A percentile compares a stretch with the other conserved stretches of the same genome.
Conservation (phyloP, 2,797 vertebrate genomes). For the Spheniscus humboldti region DNA sequence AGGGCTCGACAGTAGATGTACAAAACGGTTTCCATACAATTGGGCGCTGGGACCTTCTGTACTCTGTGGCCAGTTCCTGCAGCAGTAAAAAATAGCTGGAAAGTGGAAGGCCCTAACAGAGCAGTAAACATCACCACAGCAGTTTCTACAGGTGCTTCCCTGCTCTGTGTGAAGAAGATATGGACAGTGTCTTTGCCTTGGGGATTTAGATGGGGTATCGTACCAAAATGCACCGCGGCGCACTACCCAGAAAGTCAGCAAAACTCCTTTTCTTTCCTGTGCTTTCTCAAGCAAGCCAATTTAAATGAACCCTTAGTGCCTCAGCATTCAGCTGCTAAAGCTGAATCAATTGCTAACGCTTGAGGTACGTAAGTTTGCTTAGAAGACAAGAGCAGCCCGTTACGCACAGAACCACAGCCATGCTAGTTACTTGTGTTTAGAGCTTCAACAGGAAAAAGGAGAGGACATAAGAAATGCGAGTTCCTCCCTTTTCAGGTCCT, state of each 20-base stretch:
- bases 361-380: not conserved
- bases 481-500: not conserved
- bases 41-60: not conserved
- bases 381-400: not conserved
- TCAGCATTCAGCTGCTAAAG: not conserved
- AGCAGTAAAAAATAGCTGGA: constrained; percentile 5
- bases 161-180: not conserved
- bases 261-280: not conserved
- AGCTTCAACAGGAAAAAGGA: not conserved
- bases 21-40: not conserved
- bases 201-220: not conserved
- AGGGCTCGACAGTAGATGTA: not conserved
- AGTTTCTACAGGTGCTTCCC: not conserved
- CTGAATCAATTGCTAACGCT: not conserved
- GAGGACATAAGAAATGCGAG: not conserved
- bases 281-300: not conserved
- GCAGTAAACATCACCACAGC: not conserved
- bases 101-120: not conserved
- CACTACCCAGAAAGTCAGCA: not conserved
- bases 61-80: not conserved
- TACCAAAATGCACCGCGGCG: not conserved
- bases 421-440: not conserved
- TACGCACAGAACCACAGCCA: not conserved
- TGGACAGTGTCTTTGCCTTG: not conserved
- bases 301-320: not conserved